phyloP scores from a whole-genome alignment of 37 sponge, comb jelly and placozoan genomes.

The Agelas oroides region DNA sequence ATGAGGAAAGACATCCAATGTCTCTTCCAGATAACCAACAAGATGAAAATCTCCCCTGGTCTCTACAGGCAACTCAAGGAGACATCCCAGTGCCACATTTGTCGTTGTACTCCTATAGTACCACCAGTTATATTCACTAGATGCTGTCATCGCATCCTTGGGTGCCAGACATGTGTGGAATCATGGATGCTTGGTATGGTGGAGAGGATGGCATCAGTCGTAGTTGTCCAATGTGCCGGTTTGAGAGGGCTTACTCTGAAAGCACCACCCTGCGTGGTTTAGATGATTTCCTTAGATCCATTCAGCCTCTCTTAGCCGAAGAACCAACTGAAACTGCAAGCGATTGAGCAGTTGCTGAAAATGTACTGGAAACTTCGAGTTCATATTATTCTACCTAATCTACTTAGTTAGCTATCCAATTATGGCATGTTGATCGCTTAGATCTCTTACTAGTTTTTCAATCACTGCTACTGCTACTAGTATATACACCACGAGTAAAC shows the following conservation, averaged over 20 bases:
- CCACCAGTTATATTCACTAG: conserved; percentile 32
- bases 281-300: background rate
- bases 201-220: background rate
- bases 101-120: conserved; percentile 3
- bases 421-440: too few species aligned
- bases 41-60: background rate
- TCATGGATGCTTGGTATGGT: background rate
- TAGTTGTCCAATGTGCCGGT: conserved; percentile 6
- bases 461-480: too few species aligned
- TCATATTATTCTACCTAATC: too few species aligned
- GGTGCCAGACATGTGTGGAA: background rate
- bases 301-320: background rate
- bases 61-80: background rate
- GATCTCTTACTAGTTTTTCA: too few species aligned
- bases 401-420: too few species aligned
- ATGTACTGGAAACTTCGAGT: too few species aligned
- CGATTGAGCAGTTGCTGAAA: too few species aligned
- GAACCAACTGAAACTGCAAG: too few species aligned
- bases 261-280: background rate
- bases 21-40: too few species aligned
- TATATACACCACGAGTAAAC: too few species aligned
- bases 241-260: background rate
- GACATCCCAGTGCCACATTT: conserved; percentile 37
- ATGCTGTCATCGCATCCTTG: background rate
- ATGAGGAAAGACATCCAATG: too few species aligned